Conservation (phyloP, 2,797 vertebrate species). For the Siniperca undulata region DNA sequence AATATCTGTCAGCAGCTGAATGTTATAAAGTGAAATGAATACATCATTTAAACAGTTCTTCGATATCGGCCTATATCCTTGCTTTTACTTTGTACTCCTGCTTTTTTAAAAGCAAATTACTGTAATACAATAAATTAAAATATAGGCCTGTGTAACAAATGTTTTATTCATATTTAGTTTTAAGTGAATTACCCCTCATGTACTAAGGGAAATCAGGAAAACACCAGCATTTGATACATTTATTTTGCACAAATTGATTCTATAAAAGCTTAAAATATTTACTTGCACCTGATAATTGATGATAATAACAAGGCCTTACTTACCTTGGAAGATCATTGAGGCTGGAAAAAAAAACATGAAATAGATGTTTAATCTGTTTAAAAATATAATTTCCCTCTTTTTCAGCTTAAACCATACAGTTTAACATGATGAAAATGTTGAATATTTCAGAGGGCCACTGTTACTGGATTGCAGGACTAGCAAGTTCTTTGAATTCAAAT, state of each 20-base stretch:
- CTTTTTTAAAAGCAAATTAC: constrained; percentile 13
- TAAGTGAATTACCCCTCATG: not conserved
- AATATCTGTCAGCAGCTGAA: constrained; percentile 13
- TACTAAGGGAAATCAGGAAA: not conserved
- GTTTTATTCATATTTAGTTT: not conserved
- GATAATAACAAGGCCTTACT: not conserved
- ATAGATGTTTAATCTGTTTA: not conserved
- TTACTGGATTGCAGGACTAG: not conserved
- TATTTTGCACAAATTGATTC: not conserved
- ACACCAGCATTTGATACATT: not conserved
- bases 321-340: not conserved
- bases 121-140: not conserved
- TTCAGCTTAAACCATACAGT: not conserved
- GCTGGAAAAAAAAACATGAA: not conserved
- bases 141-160: not conserved
- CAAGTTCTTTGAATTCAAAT: not conserved
- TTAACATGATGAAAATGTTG: not conserved
- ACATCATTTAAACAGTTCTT: not conserved
- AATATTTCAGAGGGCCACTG: not conserved
- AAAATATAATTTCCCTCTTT: not conserved
- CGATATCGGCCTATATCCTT: not conserved
- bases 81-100: not conserved
- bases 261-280: not conserved
- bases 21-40: not conserved
- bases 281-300: not conserved